Base-by-base conservation (phyloP, 2,113 vertebrate species). In the Rana temporaria region DNA sequence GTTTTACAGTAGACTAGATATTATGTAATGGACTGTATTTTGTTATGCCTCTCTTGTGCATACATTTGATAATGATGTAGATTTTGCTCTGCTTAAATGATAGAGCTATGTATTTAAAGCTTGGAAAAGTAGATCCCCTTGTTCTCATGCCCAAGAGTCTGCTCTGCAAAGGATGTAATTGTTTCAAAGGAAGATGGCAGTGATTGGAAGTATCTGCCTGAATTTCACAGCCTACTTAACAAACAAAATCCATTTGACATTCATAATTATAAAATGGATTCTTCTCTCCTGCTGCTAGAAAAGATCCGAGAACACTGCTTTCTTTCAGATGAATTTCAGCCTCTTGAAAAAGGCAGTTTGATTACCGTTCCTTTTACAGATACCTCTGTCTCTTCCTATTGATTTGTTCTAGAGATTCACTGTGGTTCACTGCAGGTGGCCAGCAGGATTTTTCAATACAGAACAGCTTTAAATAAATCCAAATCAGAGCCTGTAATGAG, bases 381-480 rank as follows among this genome's bases (percentile, higher is more conserved):
- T 82, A 65, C 81, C 85, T 84, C 83, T 87, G 64, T 53, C 77
- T 82, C 71, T 56, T 84, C 78, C 3, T 85, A 86, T 81, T 86
- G 89, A 90, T 89, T 88, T 81, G 78, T 84, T 78, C 88, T 89
- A 84, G 84, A 81, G 85, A 85, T 88, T 78, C 82, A 86, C 88
- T 90, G 86, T 88, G 72, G 82, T 85, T 84, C 66, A 81, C 82
- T 64, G 76, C 85, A 88, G 86, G 78, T 84, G 86, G 85, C 52
- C 90, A 87, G 88, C 84, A 20, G 82, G 84, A 90, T 83, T 81
- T 0, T 1, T 82, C 85, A 85, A 85, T 22, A 12, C 84, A 86
- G 85, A 85, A 82, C 64, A 87, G 85, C 80, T 88, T 76, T 85
- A 85, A 89, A 90, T 90, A 90, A 89, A 86, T 86, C 78, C 85